Evolutionary conservation across 2,113 vertebrate genomes (phyloP).

Genomic region (Sminthopsis crassicaudata): DNA sequence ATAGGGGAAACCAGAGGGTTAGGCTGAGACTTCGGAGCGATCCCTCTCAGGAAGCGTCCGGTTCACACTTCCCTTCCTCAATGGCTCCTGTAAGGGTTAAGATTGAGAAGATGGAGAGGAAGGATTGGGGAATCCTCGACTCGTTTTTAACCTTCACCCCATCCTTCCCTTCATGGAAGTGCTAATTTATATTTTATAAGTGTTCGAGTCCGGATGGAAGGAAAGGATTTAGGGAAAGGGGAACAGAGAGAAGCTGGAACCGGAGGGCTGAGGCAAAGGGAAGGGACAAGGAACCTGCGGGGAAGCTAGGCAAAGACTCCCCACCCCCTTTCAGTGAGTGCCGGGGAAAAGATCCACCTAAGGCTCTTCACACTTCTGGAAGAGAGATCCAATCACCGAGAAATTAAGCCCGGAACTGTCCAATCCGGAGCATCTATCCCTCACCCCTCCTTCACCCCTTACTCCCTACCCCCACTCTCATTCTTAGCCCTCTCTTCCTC

Average conservation of each 20-base stretch:
- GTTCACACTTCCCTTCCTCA: neutral
- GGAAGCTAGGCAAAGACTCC: too few relatives aligned
- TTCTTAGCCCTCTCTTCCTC: fast-evolving
- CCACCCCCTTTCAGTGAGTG: too few relatives aligned
- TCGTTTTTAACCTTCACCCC: too few relatives aligned
- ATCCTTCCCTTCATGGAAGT: neutral
- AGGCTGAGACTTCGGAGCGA: fast-evolving
- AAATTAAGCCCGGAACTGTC: neutral
- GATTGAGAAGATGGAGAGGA: neutral
- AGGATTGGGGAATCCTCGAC: too few relatives aligned
- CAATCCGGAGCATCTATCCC: neutral
- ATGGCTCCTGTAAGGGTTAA: neutral
- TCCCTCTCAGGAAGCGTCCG: neutral
- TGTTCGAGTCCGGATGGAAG: neutral
- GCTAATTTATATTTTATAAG: neutral
- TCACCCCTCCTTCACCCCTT: neutral
- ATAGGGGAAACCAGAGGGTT: fast-evolving
- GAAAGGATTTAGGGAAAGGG: neutral
- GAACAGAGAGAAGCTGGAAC: neutral
- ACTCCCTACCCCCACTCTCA: neutral
- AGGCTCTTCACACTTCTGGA: neutral
- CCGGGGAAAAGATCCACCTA: neutral
- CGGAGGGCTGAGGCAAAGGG: neutral
- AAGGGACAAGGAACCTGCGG: neutral
- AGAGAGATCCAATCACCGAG: neutral